Evolutionary conservation across 2,797 vertebrate species (phyloP), one percentile per base, ranked within the genome.

Genomic region (Ambastaia sidthimunki): DNA sequence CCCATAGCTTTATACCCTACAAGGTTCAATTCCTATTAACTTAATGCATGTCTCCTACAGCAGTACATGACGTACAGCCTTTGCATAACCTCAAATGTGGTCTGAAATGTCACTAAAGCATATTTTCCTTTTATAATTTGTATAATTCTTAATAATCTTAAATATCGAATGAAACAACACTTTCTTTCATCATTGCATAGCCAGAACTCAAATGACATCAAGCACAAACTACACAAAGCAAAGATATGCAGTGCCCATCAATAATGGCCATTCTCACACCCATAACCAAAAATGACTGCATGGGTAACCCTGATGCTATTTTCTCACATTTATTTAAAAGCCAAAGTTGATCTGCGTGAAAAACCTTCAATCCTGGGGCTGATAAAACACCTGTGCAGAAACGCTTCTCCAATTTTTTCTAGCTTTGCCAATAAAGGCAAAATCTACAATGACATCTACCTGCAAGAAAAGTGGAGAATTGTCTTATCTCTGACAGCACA

Each of bases 391-490:
- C 41, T 18, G 13, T 25, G 28, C 47, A 76, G 9, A 76, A 47
- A 5, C 10, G 15, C 28, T 13, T 15, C 25, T 44, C 9, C 41
- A 41, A 41, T 11, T 11, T 37, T 44, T 9, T n/a, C 19, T 10
- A 44, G 41, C 10, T 21, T 21, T 21, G 54, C 7, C n/a, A 57
- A 57, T 10, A 3, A 21, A 19, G 19, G n/a, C 4, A 15, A n/a
- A 47, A 44, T 50, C 12, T 47, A 54, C 68, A 65, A 71, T 44
- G 59, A 19, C 44, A 72, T 72, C 77, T 65, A 79, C 69, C 69
- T 71, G 60, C 70, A 73, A 23, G 21, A 80, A 79, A 71, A 44
- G 76, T 65, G 37, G 21, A 69, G 72, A 34, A 67, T 34, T 54
- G 44, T 71, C 55, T 37, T 47, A 63, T 71, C 68, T 63, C 18